Conservation (phyloP, 2,888 invertebrate genomes). For the Erynnis tages region DNA sequence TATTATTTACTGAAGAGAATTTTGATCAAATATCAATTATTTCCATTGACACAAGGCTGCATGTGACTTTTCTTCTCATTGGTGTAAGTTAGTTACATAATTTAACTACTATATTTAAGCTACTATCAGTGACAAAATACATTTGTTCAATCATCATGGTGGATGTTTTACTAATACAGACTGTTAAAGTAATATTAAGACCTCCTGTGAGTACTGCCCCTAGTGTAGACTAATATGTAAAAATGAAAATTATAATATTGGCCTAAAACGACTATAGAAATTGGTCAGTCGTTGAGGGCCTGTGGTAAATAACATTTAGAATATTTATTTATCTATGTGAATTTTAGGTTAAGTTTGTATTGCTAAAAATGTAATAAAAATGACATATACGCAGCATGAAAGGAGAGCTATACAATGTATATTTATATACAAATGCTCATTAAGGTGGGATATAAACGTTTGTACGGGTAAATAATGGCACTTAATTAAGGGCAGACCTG, state of each 20-base stretch:
- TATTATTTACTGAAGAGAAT: background rate
- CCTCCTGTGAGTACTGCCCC: constrained; percentile 23
- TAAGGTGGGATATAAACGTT: no score
- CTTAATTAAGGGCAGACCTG: no score
- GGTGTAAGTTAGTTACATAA: constrained; percentile 8
- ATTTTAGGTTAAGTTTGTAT: no score
- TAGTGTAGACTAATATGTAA: constrained; percentile 14
- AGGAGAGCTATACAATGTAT: no score
- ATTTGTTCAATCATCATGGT: background rate
- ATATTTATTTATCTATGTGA: no score
- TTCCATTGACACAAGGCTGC: no score
- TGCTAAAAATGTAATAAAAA: no score
- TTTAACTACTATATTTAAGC: constrained; percentile 1
- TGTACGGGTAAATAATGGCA: no score
- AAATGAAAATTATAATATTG: constrained; percentile 18
- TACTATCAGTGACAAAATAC: constrained; percentile 9
- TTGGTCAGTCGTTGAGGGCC: constrained; percentile 5
- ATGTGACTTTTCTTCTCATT: background rate
- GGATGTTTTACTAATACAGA: constrained; percentile 15
- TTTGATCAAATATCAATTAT: no score
- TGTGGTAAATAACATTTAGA: no score
- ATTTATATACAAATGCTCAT: no score
- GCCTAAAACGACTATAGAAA: constrained; percentile 18
- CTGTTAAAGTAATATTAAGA: constrained; percentile 20
- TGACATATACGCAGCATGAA: no score